Conservation (phyloP, 2,888 invertebrate species). For the Nemotelus nigrinus region DNA sequence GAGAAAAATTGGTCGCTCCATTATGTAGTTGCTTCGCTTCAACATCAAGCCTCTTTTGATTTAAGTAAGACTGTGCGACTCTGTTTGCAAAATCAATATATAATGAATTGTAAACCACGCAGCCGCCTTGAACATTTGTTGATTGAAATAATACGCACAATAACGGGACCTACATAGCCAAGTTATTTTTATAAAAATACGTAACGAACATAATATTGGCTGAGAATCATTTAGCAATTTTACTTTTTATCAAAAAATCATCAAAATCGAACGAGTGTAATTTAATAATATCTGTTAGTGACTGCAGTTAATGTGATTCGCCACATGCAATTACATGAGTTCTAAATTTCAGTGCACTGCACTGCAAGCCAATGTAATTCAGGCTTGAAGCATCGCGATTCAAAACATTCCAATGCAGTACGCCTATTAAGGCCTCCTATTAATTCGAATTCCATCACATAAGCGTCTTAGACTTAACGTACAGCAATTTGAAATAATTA, state of each 20-base stretch:
- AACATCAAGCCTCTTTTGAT: constrained; percentile 96
- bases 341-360: too few relatives aligned
- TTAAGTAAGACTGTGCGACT: constrained; percentile 97
- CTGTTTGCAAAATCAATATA: constrained; percentile 59
- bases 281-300: too few relatives aligned
- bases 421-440: too few relatives aligned
- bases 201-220: background rate
- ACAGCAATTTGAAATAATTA: background rate
- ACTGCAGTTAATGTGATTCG: too few relatives aligned
- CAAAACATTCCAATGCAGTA: too few relatives aligned
- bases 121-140: background rate
- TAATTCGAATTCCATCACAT: background rate
- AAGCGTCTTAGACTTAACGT: background rate
- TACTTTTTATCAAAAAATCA: too few relatives aligned
- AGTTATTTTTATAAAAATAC: background rate
- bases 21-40: constrained; percentile 96
- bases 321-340: too few relatives aligned
- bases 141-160: background rate
- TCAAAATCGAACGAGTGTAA: too few relatives aligned
- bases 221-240: background rate
- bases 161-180: background rate
- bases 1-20: constrained; percentile 93
- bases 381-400: too few relatives aligned
- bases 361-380: too few relatives aligned
- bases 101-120: background rate